A percentile compares a stretch with the other conserved stretches of the same genome.
Evolutionary conservation across 2,797 vertebrate species (phyloP).

Genomic region (Danio choprae): DNA sequence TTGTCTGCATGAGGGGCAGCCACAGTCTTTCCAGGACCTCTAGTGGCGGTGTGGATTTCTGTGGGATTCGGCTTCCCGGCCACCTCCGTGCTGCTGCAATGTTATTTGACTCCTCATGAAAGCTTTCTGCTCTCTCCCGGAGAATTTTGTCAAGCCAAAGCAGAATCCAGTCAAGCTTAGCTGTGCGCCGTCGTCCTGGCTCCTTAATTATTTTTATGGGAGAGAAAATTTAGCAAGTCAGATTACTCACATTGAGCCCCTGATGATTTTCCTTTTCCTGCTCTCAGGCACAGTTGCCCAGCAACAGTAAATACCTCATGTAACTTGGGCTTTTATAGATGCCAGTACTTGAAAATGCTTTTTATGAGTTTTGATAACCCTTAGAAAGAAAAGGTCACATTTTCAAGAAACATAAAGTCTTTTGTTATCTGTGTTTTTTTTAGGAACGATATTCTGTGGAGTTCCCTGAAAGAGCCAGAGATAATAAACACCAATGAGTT

Average conservation of each 20-base stretch:
- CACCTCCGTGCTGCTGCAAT: constrained; percentile 41
- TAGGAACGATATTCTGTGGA: constrained; percentile 87
- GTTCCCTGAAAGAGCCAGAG: constrained; percentile 85
- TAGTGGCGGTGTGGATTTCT: constrained; percentile 61
- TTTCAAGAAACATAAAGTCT: constrained; percentile 3
- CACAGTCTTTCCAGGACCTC: constrained; percentile 63
- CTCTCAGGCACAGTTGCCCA: constrained; percentile 37
- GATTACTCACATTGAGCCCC: constrained; percentile 44
- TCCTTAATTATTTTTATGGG: constrained; percentile 55
- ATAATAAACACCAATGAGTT: constrained; percentile 88
- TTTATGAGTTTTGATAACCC: constrained; percentile 46
- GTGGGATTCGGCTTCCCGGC: constrained; percentile 46
- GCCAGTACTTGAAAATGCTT: constrained; percentile 33
- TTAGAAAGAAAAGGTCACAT: background rate
- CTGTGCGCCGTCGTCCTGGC: constrained; percentile 41
- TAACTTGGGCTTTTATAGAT: constrained; percentile 44
- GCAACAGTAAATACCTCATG: constrained; percentile 42
- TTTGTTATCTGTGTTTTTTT: constrained; percentile 45
- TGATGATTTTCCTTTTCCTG: constrained; percentile 48
- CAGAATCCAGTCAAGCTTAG: constrained; percentile 53
- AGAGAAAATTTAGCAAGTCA: constrained; percentile 44
- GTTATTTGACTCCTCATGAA: constrained; percentile 60
- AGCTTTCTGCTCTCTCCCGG: constrained; percentile 46
- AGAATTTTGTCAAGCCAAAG: constrained; percentile 50
- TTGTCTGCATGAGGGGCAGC: constrained; percentile 49